Evolutionary conservation across 2,797 vertebrate genomes (phyloP).

Genomic region (Crocodylus rhombifer): DNA sequence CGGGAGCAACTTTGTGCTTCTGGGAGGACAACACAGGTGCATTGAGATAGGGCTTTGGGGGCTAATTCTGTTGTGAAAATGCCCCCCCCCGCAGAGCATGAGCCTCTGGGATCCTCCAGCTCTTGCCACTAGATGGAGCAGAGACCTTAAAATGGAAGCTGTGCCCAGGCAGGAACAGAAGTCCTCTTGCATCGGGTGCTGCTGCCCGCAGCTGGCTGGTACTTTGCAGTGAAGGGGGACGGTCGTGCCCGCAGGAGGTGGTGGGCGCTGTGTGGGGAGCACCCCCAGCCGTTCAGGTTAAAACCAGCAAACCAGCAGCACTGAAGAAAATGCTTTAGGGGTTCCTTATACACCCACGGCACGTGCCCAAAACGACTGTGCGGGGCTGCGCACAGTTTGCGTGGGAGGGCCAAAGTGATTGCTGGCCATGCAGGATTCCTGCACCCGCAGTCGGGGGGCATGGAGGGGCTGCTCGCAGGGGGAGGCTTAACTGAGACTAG

Average conservation of each 20-base stretch:
- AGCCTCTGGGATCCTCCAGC: background rate
- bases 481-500: background rate
- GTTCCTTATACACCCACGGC: background rate
- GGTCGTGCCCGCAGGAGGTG: background rate
- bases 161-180: background rate
- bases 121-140: conserved; percentile 57
- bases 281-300: background rate
- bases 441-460: background rate
- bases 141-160: conserved; percentile 26
- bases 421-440: background rate
- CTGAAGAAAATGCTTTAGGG: background rate
- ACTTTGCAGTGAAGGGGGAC: too few species aligned
- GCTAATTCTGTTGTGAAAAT: rapidly evolving
- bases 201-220: background rate
- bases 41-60: background rate
- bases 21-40: background rate
- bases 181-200: background rate
- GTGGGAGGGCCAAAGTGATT: background rate
- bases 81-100: background rate
- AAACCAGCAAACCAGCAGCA: background rate
- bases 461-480: background rate
- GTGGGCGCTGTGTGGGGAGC: background rate
- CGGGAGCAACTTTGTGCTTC: background rate
- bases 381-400: background rate
- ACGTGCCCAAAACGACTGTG: background rate